phyloP scores from a whole-genome alignment of 2,888 invertebrate species.

The Megamerina dolium region DNA sequence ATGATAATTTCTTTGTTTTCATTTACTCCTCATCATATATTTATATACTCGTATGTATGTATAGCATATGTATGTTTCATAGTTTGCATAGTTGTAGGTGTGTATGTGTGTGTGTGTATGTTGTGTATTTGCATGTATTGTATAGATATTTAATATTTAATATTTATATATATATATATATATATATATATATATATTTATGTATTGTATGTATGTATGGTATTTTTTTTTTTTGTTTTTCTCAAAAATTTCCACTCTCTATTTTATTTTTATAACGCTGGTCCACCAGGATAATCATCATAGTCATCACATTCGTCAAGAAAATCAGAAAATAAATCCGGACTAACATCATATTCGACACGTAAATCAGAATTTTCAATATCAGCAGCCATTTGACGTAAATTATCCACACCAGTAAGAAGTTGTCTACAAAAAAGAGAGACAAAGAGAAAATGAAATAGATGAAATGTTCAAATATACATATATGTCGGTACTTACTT shows the following conservation, averaged over 20 bases:
- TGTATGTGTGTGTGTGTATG: too few species aligned
- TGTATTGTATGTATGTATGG: constrained; percentile 1
- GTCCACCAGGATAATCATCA: constrained; percentile 35
- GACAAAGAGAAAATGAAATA: background rate
- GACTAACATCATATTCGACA: constrained; percentile 30
- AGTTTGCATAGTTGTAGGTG: too few species aligned
- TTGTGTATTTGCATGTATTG: too few species aligned
- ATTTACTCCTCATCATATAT: too few species aligned
- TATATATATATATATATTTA: background rate
- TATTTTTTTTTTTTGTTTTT: constrained; percentile 21
- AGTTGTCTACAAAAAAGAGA: constrained; percentile 53
- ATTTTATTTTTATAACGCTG: constrained; percentile 31
- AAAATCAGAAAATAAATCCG: constrained; percentile 38
- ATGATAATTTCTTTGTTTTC: too few species aligned
- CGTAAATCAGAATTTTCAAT: constrained; percentile 54
- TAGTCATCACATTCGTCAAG: constrained; percentile 36
- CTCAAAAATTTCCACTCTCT: constrained; percentile 11
- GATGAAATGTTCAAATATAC: background rate
- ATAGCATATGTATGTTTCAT: too few species aligned
- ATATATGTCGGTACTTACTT: constrained; percentile 49
- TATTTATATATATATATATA: background rate
- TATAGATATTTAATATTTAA: background rate
- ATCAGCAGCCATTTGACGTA: constrained; percentile 59
- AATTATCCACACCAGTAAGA: constrained; percentile 61
- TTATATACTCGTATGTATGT: too few species aligned